These are phyloP conservation scores for Crypturellus tataupa DNA, from an alignment of 2,797 vertebrate genomes.

Conservation along the genomic window DNA sequence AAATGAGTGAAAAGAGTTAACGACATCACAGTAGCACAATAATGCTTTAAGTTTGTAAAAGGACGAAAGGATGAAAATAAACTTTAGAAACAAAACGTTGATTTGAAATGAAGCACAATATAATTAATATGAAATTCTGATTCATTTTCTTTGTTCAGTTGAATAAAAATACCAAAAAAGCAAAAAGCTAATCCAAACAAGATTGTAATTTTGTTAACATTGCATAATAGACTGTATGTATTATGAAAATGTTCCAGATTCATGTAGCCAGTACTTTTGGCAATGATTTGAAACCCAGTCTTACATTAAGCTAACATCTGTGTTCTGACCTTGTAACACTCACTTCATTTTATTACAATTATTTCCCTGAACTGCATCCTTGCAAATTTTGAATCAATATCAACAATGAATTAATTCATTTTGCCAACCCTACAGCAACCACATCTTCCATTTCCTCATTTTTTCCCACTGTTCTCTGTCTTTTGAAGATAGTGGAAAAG, in stretches of 20 bases:
- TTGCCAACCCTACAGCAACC: slow-evolving; percentile 58
- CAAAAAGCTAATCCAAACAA: background rate
- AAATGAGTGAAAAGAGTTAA: background rate
- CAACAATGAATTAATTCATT: slow-evolving; percentile 66
- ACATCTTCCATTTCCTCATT: slow-evolving; percentile 43
- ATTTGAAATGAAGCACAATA: background rate
- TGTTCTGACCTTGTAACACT: slow-evolving; percentile 60
- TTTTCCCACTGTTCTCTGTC: slow-evolving; percentile 23
- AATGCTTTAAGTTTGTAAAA: background rate
- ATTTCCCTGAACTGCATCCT: slow-evolving; percentile 55
- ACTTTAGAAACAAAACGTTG: slow-evolving; percentile 1
- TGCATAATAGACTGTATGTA: background rate
- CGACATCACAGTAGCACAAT: background rate
- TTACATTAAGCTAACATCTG: slow-evolving; percentile 62
- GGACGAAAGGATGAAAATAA: slow-evolving; percentile 3
- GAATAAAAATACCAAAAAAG: slow-evolving; percentile 13
- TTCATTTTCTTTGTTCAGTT: background rate
- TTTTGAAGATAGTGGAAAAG: slow-evolving; percentile 52
- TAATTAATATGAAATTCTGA: background rate
- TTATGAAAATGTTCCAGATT: slow-evolving; percentile 28
- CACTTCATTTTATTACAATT: slow-evolving; percentile 32
- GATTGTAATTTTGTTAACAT: background rate
- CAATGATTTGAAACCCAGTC: slow-evolving; percentile 20
- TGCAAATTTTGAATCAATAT: slow-evolving; percentile 55
- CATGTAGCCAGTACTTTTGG: slow-evolving; percentile 19